A percentile compares a stretch with the other conserved stretches of the same genome.
These are phyloP conservation scores for Leptogaster cylindrica DNA, from an alignment of 2,888 invertebrate species.

Conservation along the genomic window DNA sequence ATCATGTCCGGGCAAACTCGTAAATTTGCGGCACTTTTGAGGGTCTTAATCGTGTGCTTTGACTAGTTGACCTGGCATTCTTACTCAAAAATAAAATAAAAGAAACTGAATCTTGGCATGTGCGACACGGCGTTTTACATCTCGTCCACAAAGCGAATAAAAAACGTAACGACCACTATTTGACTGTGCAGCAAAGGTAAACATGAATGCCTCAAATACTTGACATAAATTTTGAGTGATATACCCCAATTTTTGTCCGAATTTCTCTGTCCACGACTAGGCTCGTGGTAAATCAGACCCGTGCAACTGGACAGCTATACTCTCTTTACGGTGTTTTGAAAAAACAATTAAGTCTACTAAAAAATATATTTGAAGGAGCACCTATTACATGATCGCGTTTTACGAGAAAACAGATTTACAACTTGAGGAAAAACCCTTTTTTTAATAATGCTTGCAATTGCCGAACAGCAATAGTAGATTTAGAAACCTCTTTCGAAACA, in stretches of 20 bases:
- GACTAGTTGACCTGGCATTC: slow-evolving; percentile 43
- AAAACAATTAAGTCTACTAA: no score
- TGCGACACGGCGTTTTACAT: slow-evolving; percentile 17
- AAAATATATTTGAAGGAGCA: no score
- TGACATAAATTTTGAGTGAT: slow-evolving; percentile 15
- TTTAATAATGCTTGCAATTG: no score
- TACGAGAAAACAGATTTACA: no score
- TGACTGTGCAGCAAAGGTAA: slow-evolving; percentile 17
- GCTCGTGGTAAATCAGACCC: no score
- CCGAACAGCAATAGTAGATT: no score
- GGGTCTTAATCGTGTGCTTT: slow-evolving; percentile 47
- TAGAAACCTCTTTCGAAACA: no score
- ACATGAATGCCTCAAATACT: slow-evolving; percentile 24
- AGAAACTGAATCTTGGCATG: slow-evolving; percentile 36
- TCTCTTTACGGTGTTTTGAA: no score
- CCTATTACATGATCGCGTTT: no score
- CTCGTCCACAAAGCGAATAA: slow-evolving; percentile 5
- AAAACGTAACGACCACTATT: slow-evolving; percentile 19
- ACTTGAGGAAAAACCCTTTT: no score
- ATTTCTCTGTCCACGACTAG: slow-evolving; percentile 5
- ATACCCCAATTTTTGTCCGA: slow-evolving; percentile 1
- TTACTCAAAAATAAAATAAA: slow-evolving; percentile 42
- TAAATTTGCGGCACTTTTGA: slow-evolving; percentile 52
- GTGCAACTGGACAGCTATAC: no score
- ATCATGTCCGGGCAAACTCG: slow-evolving; percentile 49